Conservation (phyloP, 2,797 vertebrate genomes). For the Xenops minutus region DNA sequence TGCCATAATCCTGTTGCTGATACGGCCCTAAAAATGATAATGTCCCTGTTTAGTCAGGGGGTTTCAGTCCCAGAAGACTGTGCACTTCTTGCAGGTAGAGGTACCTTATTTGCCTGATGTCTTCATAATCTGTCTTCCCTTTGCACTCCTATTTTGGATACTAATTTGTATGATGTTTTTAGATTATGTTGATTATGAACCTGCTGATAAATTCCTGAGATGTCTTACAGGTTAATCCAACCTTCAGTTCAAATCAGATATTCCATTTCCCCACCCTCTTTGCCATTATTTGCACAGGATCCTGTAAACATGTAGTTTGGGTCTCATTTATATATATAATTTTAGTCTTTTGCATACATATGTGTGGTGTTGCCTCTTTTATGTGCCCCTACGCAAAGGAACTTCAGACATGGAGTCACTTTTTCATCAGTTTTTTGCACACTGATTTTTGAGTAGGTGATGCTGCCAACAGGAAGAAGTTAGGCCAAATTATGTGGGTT, state of each 20-base stretch:
- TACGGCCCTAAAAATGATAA: background rate
- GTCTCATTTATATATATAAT: background rate
- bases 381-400: background rate
- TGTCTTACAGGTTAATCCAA: background rate
- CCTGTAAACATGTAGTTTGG: fast-evolving
- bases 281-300: background rate
- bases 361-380: background rate
- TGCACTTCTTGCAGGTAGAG: background rate
- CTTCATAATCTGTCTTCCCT: background rate
- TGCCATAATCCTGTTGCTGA: background rate
- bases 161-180: background rate
- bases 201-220: background rate
- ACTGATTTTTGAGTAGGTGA: background rate
- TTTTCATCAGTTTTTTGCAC: background rate
- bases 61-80: background rate
- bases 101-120: background rate
- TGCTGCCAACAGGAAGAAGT: background rate
- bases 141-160: background rate
- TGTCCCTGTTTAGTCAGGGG: background rate
- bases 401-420: background rate
- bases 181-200: background rate
- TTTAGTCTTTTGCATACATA: background rate
- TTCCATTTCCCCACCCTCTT: background rate
- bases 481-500: background rate
- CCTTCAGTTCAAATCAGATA: background rate